phyloP scores from a whole-genome alignment of 2,797 vertebrate genomes.

The Arnoldichthys spilopterus region DNA sequence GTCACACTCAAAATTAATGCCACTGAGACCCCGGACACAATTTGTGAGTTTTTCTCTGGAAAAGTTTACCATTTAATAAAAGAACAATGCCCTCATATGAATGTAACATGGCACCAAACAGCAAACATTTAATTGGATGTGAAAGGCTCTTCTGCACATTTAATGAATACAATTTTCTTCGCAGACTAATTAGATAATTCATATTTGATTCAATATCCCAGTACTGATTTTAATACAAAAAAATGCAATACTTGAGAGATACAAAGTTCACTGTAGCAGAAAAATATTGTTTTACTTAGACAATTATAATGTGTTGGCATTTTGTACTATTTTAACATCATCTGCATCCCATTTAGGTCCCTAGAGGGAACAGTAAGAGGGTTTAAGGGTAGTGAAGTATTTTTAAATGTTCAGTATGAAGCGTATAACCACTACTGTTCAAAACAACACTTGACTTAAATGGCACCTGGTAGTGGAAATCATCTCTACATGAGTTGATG shows the following conservation, averaged over 20 bases:
- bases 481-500: conserved; percentile 32
- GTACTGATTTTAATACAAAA: conserved; percentile 22
- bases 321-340: not conserved
- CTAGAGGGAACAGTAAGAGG: not conserved
- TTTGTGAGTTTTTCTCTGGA: conserved; percentile 61
- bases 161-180: conserved; percentile 80
- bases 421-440: not conserved
- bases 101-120: conserved; percentile 75
- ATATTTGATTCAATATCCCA: conserved; percentile 39
- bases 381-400: not conserved
- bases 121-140: conserved; percentile 76
- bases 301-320: not conserved
- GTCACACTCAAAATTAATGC: conserved; percentile 60
- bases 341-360: not conserved
- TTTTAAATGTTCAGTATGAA: not conserved
- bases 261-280: not conserved
- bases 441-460: conserved; percentile 4
- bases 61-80: conserved; percentile 60
- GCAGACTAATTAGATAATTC: conserved; percentile 73
- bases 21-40: conserved; percentile 48
- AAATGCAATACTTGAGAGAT: conserved; percentile 34
- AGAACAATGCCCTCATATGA: conserved; percentile 69
- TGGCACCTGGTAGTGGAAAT: conserved; percentile 7
- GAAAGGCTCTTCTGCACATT: conserved; percentile 74
- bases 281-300: conserved; percentile 14